phyloP scores from a whole-genome alignment of 2,113 vertebrate genomes.

The Phodopus roborovskii region DNA sequence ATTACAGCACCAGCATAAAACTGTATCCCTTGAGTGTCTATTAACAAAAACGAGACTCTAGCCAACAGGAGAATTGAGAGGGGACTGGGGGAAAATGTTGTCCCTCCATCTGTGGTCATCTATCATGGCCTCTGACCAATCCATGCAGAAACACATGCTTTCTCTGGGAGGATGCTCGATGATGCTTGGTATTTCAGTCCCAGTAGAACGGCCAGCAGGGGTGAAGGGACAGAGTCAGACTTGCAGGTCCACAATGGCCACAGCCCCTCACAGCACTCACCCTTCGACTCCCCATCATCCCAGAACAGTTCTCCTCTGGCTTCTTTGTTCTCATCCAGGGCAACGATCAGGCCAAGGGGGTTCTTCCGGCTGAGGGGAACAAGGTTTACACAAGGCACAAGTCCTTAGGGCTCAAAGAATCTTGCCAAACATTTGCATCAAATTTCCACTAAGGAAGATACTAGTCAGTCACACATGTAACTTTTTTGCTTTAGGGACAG shows the following conservation, averaged over 20 bases:
- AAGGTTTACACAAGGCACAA: not conserved
- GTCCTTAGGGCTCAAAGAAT: rapidly evolving
- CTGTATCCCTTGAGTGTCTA: not conserved
- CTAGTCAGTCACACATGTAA: not conserved
- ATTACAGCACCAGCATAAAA: not conserved
- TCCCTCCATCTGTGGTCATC: not conserved
- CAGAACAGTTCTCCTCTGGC: conserved; percentile 95
- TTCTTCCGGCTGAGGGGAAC: conserved; percentile 88
- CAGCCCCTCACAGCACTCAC: conserved; percentile 78
- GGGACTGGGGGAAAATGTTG: not conserved
- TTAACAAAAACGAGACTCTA: not conserved
- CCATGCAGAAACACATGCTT: not conserved
- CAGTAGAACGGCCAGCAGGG: not conserved
- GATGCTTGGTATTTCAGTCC: not conserved
- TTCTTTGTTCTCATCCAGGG: conserved; percentile 87
- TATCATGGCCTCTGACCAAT: not conserved
- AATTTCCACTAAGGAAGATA: not conserved
- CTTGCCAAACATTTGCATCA: not conserved
- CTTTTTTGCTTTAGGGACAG: not conserved
- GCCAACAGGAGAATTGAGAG: not conserved
- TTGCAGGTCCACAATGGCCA: rapidly evolving
- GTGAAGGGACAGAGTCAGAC: not conserved
- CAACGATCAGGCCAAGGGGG: conserved; percentile 93
- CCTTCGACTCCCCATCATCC: conserved; percentile 95
- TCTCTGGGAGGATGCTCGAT: not conserved